These are phyloP conservation scores for Microcebus lehilahytsara DNA, from an alignment of 2,113 vertebrate genomes.

Conservation along the genomic window DNA sequence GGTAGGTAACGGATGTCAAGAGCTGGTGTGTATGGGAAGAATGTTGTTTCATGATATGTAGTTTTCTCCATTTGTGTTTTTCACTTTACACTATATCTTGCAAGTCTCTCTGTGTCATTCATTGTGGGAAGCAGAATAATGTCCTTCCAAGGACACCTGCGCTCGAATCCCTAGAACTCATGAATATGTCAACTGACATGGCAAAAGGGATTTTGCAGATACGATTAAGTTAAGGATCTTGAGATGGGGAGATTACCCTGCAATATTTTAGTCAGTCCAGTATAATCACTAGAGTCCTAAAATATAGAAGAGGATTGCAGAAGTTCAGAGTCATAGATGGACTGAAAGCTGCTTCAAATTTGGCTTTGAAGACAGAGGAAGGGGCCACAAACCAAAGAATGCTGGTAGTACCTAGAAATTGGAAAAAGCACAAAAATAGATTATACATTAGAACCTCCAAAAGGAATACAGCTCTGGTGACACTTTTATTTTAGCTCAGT, in stretches of 20 bases:
- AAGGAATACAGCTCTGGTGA: background rate
- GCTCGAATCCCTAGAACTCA: background rate
- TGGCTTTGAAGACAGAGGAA: background rate
- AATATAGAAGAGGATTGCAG: background rate
- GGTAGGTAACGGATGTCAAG: background rate
- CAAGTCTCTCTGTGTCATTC: background rate
- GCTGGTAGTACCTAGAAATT: background rate
- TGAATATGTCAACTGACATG: background rate
- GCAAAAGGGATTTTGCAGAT: background rate
- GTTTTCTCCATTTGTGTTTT: background rate
- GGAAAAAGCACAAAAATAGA: background rate
- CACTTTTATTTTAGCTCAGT: background rate
- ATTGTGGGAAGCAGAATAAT: background rate
- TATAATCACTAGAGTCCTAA: background rate
- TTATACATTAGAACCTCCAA: background rate
- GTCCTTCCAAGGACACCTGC: background rate
- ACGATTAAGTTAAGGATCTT: background rate
- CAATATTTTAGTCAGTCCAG: background rate
- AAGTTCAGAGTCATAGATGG: background rate
- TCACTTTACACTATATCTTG: background rate
- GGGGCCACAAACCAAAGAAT: background rate
- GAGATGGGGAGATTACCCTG: background rate
- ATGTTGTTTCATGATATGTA: background rate
- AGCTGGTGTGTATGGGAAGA: background rate
- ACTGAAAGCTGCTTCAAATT: background rate